A percentile compares a stretch with the other conserved stretches of the same genome.
These are phyloP conservation scores for Siphamia tubifer DNA, from an alignment of 2,113 vertebrate genomes.

Conservation along the genomic window DNA sequence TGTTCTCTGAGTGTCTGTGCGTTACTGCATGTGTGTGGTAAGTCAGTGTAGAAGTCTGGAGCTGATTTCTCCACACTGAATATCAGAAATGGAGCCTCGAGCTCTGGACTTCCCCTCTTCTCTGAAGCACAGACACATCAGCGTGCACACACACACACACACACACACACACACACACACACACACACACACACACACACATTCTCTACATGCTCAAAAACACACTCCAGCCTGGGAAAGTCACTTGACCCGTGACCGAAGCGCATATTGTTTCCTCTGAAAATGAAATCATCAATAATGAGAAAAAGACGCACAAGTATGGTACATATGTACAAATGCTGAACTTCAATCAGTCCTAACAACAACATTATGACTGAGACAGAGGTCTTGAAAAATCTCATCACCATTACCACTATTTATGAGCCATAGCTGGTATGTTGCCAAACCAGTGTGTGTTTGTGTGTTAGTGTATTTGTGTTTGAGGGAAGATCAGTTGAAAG, in stretches of 20 bases:
- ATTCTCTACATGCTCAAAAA: slow-evolving; percentile 53
- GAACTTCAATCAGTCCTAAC: slow-evolving; percentile 12
- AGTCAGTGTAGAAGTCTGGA: slow-evolving; percentile 39
- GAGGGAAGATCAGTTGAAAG: not conserved
- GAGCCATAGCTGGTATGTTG: slow-evolving; percentile 55
- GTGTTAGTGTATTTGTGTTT: slow-evolving; percentile 23
- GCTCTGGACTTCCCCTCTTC: slow-evolving; percentile 56
- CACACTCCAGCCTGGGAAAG: slow-evolving; percentile 80
- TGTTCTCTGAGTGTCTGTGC: slow-evolving; percentile 31
- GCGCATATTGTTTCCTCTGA: slow-evolving; percentile 69
- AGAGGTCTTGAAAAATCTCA: slow-evolving; percentile 11
- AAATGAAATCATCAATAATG: slow-evolving; percentile 70
- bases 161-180: slow-evolving; percentile 16
- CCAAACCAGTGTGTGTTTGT: slow-evolving; percentile 59
- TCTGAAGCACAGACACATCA: not conserved
- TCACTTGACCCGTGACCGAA: slow-evolving; percentile 74
- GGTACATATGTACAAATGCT: not conserved
- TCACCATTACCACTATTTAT: slow-evolving; percentile 26
- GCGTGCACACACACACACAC: not conserved
- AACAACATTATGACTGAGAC: slow-evolving; percentile 8
- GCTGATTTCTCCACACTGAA: slow-evolving; percentile 44
- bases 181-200: slow-evolving; percentile 18
- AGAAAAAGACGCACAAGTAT: slow-evolving; percentile 56
- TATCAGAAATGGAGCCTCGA: slow-evolving; percentile 44
- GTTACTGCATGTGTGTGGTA: slow-evolving; percentile 17